These are phyloP conservation scores for Dermatemys mawii DNA, from an alignment of 2,113 vertebrate species.

Conservation along the genomic window DNA sequence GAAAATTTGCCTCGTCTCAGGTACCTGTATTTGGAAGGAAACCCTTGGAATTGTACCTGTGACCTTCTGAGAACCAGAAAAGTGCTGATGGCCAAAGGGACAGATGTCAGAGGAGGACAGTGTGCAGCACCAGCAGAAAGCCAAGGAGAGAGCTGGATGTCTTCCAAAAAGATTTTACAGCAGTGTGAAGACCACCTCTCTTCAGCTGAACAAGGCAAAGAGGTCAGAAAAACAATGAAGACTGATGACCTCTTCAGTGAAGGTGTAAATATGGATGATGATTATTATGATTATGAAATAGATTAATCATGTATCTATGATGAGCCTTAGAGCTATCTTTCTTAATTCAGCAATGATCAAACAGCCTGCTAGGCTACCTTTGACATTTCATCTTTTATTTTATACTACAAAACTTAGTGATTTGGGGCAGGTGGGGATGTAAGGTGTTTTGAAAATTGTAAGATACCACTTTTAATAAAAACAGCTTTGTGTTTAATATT, in stretches of 20 bases:
- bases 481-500: neutral
- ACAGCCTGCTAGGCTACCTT: neutral
- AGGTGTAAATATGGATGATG: slow-evolving; percentile 72
- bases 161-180: slow-evolving; percentile 78
- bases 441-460: neutral
- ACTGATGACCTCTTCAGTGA: neutral
- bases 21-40: slow-evolving; percentile 83
- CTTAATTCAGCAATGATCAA: neutral
- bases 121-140: slow-evolving; percentile 74
- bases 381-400: neutral
- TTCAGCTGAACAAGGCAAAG: slow-evolving; percentile 58
- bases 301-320: slow-evolving; percentile 56
- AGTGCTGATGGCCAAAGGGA: slow-evolving; percentile 76
- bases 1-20: slow-evolving; percentile 79
- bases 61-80: slow-evolving; percentile 78
- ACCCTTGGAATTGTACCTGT: slow-evolving; percentile 87
- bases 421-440: neutral
- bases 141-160: slow-evolving; percentile 83
- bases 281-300: slow-evolving; percentile 84
- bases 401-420: neutral
- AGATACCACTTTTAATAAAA: neutral
- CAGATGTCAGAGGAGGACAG: slow-evolving; percentile 80
- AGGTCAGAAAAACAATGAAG: slow-evolving; percentile 70
- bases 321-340: neutral
- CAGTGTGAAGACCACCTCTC: slow-evolving; percentile 73